Evolutionary conservation across 2,113 vertebrate species (phyloP).

Genomic region (Oreotrochilus melanogaster): DNA sequence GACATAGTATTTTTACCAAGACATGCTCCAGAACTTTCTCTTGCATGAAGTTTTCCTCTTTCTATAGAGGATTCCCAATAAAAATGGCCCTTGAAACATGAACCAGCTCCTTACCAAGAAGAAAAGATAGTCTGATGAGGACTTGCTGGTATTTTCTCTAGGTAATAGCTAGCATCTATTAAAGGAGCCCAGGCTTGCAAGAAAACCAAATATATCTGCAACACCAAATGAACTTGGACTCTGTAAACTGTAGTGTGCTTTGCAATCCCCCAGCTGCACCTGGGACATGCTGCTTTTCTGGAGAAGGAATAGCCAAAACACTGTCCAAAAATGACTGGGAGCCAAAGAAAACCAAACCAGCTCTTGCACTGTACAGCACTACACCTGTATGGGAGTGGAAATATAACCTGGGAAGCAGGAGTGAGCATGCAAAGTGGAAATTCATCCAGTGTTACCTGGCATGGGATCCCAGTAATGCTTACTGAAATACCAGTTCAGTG

Average conservation of each 20-base stretch:
- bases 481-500: conserved; percentile 9
- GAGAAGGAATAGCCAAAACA: neutral
- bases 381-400: neutral
- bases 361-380: neutral
- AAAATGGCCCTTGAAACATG: neutral
- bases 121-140: neutral
- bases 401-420: neutral
- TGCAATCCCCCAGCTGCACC: neutral
- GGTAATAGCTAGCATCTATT: neutral
- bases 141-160: neutral
- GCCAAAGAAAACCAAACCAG: neutral
- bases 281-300: neutral
- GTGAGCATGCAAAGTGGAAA: neutral
- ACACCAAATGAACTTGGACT: neutral
- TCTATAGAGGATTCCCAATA: neutral
- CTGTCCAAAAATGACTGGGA: neutral
- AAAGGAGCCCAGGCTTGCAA: neutral
- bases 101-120: neutral
- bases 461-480: neutral
- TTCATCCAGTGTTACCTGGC: neutral
- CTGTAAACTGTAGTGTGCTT: neutral
- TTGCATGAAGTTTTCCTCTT: neutral
- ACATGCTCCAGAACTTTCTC: neutral
- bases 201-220: neutral
- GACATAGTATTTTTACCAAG: neutral